Conservation (phyloP, 1,140 invertebrate genomes). For the Pseudachorutes palmiensis region DNA sequence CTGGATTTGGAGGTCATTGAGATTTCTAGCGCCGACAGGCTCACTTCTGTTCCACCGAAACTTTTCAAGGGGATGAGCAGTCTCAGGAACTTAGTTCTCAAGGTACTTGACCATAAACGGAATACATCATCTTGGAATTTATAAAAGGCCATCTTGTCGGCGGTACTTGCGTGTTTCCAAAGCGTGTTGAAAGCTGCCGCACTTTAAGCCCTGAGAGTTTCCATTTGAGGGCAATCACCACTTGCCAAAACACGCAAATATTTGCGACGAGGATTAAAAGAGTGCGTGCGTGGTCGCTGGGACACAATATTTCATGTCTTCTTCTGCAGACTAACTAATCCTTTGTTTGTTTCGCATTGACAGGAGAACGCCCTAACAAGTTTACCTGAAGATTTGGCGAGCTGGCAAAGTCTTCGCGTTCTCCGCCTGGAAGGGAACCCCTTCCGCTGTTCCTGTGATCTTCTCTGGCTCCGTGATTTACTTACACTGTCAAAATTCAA, state of each 20-base stretch:
- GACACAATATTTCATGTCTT: too few species aligned
- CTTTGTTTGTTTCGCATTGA: not conserved
- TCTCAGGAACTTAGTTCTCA: constrained; percentile 61
- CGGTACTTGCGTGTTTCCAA: too few species aligned
- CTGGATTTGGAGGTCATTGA: constrained; percentile 67
- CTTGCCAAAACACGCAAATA: too few species aligned
- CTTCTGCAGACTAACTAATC: too few species aligned
- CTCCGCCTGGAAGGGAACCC: constrained; percentile 75
- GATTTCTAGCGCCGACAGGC: constrained; percentile 64
- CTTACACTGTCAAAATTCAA: constrained; percentile 44
- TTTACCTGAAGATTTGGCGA: constrained; percentile 63
- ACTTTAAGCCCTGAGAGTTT: too few species aligned
- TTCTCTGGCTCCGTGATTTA: constrained; percentile 71
- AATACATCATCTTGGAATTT: too few species aligned
- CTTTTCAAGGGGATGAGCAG: constrained; percentile 67
- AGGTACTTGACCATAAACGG: constrained; percentile 20
- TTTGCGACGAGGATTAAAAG: not conserved
- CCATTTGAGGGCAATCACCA: too few species aligned
- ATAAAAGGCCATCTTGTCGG: too few species aligned
- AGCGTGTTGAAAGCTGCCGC: too few species aligned
- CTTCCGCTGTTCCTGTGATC: constrained; percentile 66
- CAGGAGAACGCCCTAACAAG: constrained; percentile 65
- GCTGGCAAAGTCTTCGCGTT: constrained; percentile 65
- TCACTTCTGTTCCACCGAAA: constrained; percentile 61
- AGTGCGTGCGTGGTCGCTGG: too few species aligned